Conservation (phyloP, 2,797 vertebrate genomes). For the Ptychadena robeensis region DNA sequence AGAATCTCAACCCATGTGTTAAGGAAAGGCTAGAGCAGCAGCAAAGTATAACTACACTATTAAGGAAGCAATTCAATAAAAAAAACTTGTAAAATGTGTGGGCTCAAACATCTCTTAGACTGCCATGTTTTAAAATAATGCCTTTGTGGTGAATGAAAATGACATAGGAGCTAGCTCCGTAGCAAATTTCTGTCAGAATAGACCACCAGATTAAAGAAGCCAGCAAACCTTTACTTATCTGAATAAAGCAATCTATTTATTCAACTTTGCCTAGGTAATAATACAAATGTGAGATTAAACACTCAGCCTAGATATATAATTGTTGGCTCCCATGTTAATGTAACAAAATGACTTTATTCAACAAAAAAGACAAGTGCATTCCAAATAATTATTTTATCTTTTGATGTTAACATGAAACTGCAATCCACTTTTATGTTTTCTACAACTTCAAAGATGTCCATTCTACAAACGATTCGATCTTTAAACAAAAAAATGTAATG, state of each 20-base stretch:
- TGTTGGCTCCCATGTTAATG: neutral
- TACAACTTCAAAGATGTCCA: neutral
- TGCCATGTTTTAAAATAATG: no score
- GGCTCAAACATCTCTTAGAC: no score
- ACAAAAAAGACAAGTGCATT: neutral
- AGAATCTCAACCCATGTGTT: no score
- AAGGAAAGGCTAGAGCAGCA: no score
- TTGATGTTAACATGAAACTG: neutral
- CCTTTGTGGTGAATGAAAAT: no score
- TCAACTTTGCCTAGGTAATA: neutral
- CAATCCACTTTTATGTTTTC: neutral
- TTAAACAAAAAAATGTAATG: neutral
- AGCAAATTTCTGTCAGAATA: no score
- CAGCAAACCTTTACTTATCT: neutral
- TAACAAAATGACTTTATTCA: neutral
- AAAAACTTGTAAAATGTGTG: no score
- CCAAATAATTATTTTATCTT: neutral
- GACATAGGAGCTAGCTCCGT: no score
- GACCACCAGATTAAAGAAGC: neutral
- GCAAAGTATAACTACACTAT: no score
- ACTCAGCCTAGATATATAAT: neutral
- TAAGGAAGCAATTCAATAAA: no score
- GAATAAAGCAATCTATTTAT: neutral
- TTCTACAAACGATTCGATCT: neutral
- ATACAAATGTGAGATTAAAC: neutral